Percentiles rank a stretch among this genome's conserved stretches.
These are phyloP conservation scores for Cheilosia grossa DNA, from an alignment of 2,888 invertebrate genomes.

Conservation along the genomic window DNA sequence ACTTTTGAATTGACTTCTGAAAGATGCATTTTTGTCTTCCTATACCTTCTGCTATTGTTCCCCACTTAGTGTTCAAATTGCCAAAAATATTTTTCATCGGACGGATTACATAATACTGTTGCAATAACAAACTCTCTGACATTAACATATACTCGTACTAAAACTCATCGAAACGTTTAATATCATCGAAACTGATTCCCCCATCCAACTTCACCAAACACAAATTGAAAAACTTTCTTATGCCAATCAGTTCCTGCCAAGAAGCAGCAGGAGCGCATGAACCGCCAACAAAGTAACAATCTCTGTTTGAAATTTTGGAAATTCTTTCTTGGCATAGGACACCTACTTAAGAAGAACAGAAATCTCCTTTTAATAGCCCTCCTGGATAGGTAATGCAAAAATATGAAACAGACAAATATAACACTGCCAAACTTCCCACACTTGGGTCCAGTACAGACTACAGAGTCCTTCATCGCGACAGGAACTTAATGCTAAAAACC, in stretches of 20 bases:
- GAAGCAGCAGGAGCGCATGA: background rate
- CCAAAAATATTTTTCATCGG: background rate
- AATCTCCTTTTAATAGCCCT: constrained; percentile 70
- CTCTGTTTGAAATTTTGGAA: constrained; percentile 36
- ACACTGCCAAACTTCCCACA: constrained; percentile 21
- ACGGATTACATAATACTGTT: background rate
- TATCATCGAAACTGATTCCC: constrained; percentile 32
- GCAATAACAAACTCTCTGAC: constrained; percentile 26
- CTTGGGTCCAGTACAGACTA: background rate
- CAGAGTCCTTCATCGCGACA: constrained; percentile 6
- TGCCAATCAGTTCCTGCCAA: constrained; percentile 33
- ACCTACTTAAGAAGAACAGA: constrained; percentile 63
- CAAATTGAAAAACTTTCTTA: constrained; percentile 71
- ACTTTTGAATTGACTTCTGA: no score
- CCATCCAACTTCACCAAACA: constrained; percentile 1
- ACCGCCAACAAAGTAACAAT: constrained; percentile 33
- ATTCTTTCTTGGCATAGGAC: constrained; percentile 64
- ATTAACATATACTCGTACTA: constrained; percentile 14
- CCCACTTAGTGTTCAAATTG: background rate
- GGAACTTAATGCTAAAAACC: constrained; percentile 50
- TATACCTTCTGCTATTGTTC: no score
- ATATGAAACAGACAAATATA: constrained; percentile 54
- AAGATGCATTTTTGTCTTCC: no score
- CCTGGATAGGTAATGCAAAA: constrained; percentile 38
- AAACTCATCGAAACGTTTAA: constrained; percentile 34